phyloP scores from a whole-genome alignment of 2,888 invertebrate species.

The Eretmocerus hayati region DNA sequence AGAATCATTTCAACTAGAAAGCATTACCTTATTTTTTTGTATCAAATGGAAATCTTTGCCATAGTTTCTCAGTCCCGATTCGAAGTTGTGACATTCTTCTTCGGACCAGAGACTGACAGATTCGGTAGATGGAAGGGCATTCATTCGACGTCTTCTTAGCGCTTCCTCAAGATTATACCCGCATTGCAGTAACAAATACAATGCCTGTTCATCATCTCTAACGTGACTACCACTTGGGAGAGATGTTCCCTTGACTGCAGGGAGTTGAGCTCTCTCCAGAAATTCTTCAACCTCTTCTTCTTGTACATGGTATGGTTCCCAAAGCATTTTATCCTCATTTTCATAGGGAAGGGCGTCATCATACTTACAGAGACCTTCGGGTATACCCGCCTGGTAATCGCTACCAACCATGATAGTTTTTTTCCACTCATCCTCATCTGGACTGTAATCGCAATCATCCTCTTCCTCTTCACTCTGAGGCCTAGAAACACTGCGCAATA shows the following conservation, averaged over 20 bases:
- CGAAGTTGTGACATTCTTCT: slow-evolving; percentile 94
- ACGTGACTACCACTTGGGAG: slow-evolving; percentile 70
- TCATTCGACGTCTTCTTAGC: slow-evolving; percentile 68
- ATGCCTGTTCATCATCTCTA: slow-evolving; percentile 82
- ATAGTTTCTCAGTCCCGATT: slow-evolving; percentile 84
- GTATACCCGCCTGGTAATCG: slow-evolving; percentile 89
- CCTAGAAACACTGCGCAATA: slow-evolving; percentile 54
- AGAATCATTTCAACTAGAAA: not conserved
- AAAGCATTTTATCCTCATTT: slow-evolving; percentile 89
- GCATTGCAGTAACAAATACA: slow-evolving; percentile 85
- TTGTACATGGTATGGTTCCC: slow-evolving; percentile 78
- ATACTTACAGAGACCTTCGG: slow-evolving; percentile 84
- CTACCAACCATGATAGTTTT: slow-evolving; percentile 94
- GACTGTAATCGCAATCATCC: slow-evolving; percentile 75
- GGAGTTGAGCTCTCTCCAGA: slow-evolving; percentile 54
- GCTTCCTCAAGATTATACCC: slow-evolving; percentile 95
- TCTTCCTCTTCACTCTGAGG: slow-evolving; percentile 75
- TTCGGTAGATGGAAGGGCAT: slow-evolving; percentile 59
- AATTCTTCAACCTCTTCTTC: slow-evolving; percentile 74
- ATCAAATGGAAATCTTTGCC: slow-evolving; percentile 96
- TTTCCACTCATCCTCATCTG: slow-evolving; percentile 83
- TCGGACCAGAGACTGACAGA: slow-evolving; percentile 90
- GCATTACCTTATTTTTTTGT: slow-evolving; percentile 75
- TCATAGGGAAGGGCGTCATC: slow-evolving; percentile 92
- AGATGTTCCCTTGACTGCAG: slow-evolving; percentile 46